Evolutionary conservation across 2,113 vertebrate species (phyloP).

Genomic region (Gymnocephalus cernua): DNA sequence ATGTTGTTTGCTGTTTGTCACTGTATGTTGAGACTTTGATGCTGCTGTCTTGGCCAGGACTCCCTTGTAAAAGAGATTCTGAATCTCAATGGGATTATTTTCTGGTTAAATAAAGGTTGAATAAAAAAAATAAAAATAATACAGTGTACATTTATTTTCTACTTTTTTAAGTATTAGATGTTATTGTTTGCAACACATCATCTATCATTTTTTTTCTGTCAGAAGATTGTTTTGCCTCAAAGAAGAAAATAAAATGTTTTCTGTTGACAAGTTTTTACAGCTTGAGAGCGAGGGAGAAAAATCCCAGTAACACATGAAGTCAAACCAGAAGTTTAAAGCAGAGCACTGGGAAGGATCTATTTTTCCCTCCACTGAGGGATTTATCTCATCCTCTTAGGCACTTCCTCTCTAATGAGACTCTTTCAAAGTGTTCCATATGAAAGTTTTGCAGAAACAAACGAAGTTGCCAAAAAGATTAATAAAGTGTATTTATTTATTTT

Average conservation of each 20-base stretch:
- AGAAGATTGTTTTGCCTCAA: background rate
- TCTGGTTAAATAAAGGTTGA: no score
- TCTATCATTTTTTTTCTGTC: background rate
- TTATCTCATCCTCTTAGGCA: conserved; percentile 54
- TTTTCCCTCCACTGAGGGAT: conserved; percentile 19
- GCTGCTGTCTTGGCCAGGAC: no score
- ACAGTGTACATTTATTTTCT: background rate
- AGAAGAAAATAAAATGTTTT: background rate
- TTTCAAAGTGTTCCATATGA: conserved; percentile 50
- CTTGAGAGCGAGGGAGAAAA: background rate
- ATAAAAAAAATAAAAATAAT: no score
- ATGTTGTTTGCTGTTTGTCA: no score
- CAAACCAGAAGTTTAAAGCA: conserved; percentile 37
- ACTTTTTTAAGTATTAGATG: background rate
- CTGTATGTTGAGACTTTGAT: no score
- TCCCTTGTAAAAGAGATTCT: no score
- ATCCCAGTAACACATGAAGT: conserved; percentile 12
- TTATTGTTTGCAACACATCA: background rate
- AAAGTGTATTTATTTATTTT: conserved; percentile 46
- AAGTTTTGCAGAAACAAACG: conserved; percentile 49
- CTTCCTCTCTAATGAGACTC: conserved; percentile 47
- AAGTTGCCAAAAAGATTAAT: conserved; percentile 54
- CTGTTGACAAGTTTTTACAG: conserved; percentile 36
- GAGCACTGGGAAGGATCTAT: conserved; percentile 24
- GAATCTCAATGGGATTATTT: no score